Evolutionary conservation across 37 sponge, comb jelly and placozoan genomes (phyloP), one percentile per base, ranked within the genome.

Genomic region (Dysidea cf. avara): DNA sequence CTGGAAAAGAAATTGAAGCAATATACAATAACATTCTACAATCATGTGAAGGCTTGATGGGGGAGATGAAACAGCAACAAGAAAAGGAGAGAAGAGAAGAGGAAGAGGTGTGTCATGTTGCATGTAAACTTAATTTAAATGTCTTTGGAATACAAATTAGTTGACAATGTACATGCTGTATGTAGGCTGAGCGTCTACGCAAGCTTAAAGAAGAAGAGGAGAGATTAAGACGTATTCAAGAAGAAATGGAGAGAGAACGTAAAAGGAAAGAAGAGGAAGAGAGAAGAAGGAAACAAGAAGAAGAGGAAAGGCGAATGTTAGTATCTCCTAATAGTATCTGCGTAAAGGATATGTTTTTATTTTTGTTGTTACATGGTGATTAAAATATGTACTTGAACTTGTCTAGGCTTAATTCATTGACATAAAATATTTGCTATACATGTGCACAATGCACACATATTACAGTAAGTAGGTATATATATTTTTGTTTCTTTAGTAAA

Each of bases 211-310:
- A 86, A 56, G 93, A 96, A 34, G 72, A 76, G 1, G 93, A 80
- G 21, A 73, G 79, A 39, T 59, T 92, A 74, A 56, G 86, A 26
- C 69, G 76, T 66, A 79, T 92, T 7, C 87, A 96, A 39, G 96
- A 96, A 55, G 90, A 89, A 55, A 89, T 90, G 94, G 94, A 93
- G 78, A 72, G 66, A 39, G 87, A 93, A 61, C 55, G 91, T 36
- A 57, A 77, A 55, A 39, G 84, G 18, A 77, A 82, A 39, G 87
- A 93, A 50, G 86, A 87, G 51, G 89, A 83, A 37, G 89, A 88
- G 56, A 72, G 83, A 61, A 50, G 51, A 17, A 64, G 81, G 22
- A 47, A 54, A 46, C 79, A 84, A 55, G 94, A 93, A 39, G 92
- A 91, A 40, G 92, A 91, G 61, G 92, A 84, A 47, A 78, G 96